Evolutionary conservation across 2,888 invertebrate genomes (phyloP).

Genomic region (Melieria crassipennis): DNA sequence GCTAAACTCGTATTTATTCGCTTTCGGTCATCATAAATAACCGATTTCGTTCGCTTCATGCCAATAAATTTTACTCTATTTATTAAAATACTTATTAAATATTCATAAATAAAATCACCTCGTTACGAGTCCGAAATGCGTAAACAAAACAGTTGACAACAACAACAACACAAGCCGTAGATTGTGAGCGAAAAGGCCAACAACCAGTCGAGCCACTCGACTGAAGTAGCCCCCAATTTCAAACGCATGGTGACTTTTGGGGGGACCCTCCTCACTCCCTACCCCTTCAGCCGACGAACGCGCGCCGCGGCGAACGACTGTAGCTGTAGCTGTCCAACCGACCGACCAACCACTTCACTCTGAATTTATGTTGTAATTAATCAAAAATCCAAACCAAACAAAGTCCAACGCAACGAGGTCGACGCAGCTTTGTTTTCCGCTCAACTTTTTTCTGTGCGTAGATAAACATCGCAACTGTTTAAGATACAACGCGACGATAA

Average conservation of each 20-base stretch:
- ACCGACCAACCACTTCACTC: background rate
- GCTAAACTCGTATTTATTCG: constrained; percentile 16
- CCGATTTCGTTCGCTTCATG: constrained; percentile 28
- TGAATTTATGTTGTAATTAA: constrained; percentile 7
- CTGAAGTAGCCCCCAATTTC: no score
- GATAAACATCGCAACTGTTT: constrained; percentile 4
- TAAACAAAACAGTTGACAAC: constrained; percentile 7
- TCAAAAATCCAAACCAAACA: background rate
- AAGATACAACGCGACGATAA: background rate
- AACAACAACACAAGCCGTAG: background rate
- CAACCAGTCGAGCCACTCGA: background rate
- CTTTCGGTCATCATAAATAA: constrained; percentile 6
- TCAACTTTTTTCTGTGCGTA: background rate
- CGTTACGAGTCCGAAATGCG: background rate
- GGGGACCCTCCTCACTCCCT: no score
- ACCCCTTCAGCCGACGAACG: no score
- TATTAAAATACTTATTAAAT: constrained; percentile 32
- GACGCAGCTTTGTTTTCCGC: background rate
- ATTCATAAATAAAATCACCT: constrained; percentile 34
- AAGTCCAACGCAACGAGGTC: background rate
- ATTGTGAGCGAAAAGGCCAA: background rate
- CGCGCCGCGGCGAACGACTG: no score
- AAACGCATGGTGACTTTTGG: no score
- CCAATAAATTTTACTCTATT: constrained; percentile 34
- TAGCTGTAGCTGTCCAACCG: background rate